Evolutionary conservation across 2,113 vertebrate species (phyloP), one percentile per base, ranked within the genome.

Genomic region (Carassius gibelio): DNA sequence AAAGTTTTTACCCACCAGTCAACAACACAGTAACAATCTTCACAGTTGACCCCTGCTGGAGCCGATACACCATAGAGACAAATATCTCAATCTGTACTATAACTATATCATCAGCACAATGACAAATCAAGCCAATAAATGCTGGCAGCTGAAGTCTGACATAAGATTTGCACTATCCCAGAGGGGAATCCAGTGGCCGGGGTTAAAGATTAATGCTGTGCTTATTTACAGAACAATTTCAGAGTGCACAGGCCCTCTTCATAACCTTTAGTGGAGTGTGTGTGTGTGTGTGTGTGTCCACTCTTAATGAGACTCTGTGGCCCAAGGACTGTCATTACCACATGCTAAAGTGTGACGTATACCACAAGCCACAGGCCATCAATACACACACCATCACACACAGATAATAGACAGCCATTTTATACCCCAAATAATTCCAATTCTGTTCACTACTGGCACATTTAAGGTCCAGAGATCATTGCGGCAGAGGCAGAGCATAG

Each of bases 11-110:
- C n/a, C n/a, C 42, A 14, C 21, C 11, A 74, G 21, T 38, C 71
- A 48, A 11, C n/a, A 81, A 11, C n/a, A 81, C 89, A 87, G 81
- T 89, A 87, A 83, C 88, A 81, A 82, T 78, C 66, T 77, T 61
- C 57, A 26, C 62, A 82, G 17, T 50, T 42, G 10, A 83, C 81
- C 85, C 75, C 26, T 1, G 52, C 82, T 78, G 68, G 36, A 55
- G 86, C 88, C 79, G 15, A 87, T 89, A 85, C 68, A 69, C 66
- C 71, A 36, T 80, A 85, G 50, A 38, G 86, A 64, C 81, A 76
- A 86, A 89, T 79, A 85, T 81, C 86, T 83, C 62, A 69, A 72
- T 85, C 19, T 42, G 38, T 72, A 36, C 72, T 59, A 21, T 42
- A 52, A 30, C 79, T 48, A 13, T 19, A 57, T 45, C 81, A 82